phyloP scores from a whole-genome alignment of 2,797 vertebrate species.

The Anableps anableps region DNA sequence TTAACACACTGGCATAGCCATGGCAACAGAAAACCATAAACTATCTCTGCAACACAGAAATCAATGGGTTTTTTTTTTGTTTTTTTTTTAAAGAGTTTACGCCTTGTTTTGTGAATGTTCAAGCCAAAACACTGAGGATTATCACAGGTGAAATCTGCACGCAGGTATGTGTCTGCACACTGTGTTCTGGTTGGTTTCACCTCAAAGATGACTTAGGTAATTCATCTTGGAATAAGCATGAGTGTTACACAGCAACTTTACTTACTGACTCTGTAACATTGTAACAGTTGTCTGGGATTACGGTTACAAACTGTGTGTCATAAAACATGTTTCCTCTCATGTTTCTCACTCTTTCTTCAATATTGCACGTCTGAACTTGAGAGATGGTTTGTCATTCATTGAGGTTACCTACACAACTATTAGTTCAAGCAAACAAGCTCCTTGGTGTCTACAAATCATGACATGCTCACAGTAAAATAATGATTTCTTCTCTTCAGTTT shows the following conservation, averaged over 20 bases:
- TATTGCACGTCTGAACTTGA: not conserved
- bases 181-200: slow-evolving; percentile 29
- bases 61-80: too few relatives aligned
- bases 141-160: slow-evolving; percentile 38
- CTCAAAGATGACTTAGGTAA: slow-evolving; percentile 24
- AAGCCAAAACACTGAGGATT: slow-evolving; percentile 34
- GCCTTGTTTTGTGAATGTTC: not conserved
- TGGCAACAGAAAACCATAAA: not conserved
- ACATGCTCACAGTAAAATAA: not conserved
- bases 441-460: not conserved
- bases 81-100: not conserved
- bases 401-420: slow-evolving; percentile 2
- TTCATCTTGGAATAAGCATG: slow-evolving; percentile 19
- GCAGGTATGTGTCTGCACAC: slow-evolving; percentile 8
- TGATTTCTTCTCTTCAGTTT: too few relatives aligned
- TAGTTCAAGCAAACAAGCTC: slow-evolving; percentile 20
- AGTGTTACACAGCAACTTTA: slow-evolving; percentile 12
- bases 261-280: slow-evolving; percentile 1
- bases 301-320: not conserved
- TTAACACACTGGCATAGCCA: not conserved
- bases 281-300: not conserved
- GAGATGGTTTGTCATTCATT: not conserved
- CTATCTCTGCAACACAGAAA: not conserved
- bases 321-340: not conserved
- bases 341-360: not conserved